These are phyloP conservation scores for Criorhina ranunculi DNA, from an alignment of 2,888 invertebrate species.

Conservation along the genomic window DNA sequence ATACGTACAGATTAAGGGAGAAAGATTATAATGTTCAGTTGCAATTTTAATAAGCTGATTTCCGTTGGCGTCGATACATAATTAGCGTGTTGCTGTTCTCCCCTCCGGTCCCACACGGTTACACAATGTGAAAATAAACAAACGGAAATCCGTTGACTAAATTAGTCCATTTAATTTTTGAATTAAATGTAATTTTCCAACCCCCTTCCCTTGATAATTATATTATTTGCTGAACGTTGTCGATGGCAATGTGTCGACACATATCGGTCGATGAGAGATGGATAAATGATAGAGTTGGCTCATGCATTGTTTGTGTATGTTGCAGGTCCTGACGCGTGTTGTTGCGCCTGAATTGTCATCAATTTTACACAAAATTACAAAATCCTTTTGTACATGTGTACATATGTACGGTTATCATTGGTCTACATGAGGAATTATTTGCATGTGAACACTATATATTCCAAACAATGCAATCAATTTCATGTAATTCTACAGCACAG, in stretches of 20 bases:
- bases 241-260: constrained; percentile 9
- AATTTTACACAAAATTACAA: constrained; percentile 45
- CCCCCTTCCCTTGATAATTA: constrained; percentile 55
- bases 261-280: not conserved
- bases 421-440: constrained; percentile 17
- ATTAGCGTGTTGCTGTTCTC: constrained; percentile 2
- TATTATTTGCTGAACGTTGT: constrained; percentile 49
- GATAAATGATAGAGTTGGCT: constrained; percentile 24
- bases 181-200: constrained; percentile 64
- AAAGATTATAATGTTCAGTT: constrained; percentile 3
- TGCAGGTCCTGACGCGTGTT: constrained; percentile 52
- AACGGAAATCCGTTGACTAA: constrained; percentile 73
- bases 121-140: constrained; percentile 56
- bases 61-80: constrained; percentile 20
- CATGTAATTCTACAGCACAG: constrained; percentile 19
- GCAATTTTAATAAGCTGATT: constrained; percentile 49
- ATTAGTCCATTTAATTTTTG: constrained; percentile 72
- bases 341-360: constrained; percentile 46
- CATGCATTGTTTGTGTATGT: constrained; percentile 12
- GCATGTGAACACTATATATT: constrained; percentile 22
- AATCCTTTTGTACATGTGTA: constrained; percentile 51
- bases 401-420: not conserved
- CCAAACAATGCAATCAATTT: constrained; percentile 38
- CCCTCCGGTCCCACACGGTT: not conserved
- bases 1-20: no score